Evolutionary conservation across 2,797 vertebrate species (phyloP), one percentile per base, ranked within the genome.

Genomic region (Muraenolepis orangiensis): DNA sequence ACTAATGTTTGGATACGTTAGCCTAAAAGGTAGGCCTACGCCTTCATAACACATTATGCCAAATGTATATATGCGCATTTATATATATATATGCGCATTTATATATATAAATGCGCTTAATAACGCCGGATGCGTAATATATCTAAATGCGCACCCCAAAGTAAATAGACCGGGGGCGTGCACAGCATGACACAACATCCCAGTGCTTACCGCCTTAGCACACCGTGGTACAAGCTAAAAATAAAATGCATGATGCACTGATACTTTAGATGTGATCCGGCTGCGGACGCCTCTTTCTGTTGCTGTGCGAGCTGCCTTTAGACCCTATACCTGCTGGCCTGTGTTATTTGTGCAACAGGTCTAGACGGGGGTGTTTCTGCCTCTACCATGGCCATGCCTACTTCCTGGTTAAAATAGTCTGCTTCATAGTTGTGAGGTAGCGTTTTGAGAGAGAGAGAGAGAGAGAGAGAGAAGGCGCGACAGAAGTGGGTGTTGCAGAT

Each of bases 401-500:
- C 90, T 91, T 92, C 92, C 92, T 88, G 89, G 88, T 57, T 91
- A 80, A 76, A 84, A 28, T 78, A 69, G 74, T 70, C 81, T 71
- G 82, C 77, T 67, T 74, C 72, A 74, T 77, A 29, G 80, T 42
- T 77, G 83, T 82, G 42, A 51, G 42, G 42, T 18, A 51, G 61
- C 26, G 26, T 66, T 66, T 64, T 66, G 26, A 7, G 1, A 57
- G 20, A 23, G 51, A 57, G 16, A 57, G 20, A n/a, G 18, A n/a
- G 51, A 18, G 51, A 57, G 51, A 57, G 18, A 23, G 51, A 57
- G 16, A 57, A 6, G 8, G 18, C 6, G 51, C 20, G 51, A 57
- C 20, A 57, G 18, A 57, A 18, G 51, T 57, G 51, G 51, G 18
- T 23, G 51, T 57, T 57, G 20, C 20, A 57, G 20, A 23, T 8